phyloP scores from a whole-genome alignment of 2,797 vertebrate species.

The Acipenser oxyrinchus region DNA sequence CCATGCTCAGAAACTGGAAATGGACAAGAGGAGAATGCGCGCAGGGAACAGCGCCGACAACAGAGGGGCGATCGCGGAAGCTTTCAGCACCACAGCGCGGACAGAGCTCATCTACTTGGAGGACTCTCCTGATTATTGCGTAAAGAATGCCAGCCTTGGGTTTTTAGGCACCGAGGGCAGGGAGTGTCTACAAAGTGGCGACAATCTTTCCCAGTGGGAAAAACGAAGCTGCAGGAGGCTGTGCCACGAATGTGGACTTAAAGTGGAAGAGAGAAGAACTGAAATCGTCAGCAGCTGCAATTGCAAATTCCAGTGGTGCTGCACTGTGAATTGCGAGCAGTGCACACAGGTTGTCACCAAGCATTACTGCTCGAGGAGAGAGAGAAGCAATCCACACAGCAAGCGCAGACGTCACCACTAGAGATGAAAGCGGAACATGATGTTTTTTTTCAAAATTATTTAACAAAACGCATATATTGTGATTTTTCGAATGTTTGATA shows the following conservation, averaged over 20 bases:
- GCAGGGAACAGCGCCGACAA: constrained; percentile 85
- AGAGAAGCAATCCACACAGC: constrained; percentile 42
- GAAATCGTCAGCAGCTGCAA: constrained; percentile 84
- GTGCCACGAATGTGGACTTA: constrained; percentile 83
- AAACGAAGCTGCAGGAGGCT: constrained; percentile 75
- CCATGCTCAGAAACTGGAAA: constrained; percentile 79
- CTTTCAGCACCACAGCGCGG: constrained; percentile 62
- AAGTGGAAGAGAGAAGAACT: constrained; percentile 66
- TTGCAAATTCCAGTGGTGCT: constrained; percentile 97
- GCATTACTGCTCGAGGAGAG: constrained; percentile 68
- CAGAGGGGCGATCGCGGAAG: constrained; percentile 58
- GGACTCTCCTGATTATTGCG: constrained; percentile 89
- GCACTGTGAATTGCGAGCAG: constrained; percentile 83
- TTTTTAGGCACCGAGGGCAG: constrained; percentile 81
- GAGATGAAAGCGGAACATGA: constrained; percentile 30
- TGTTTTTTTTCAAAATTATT: not conserved
- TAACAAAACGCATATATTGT: not conserved
- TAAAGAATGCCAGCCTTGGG: constrained; percentile 75
- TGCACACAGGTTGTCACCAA: constrained; percentile 76
- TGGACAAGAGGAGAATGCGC: constrained; percentile 75
- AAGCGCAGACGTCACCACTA: constrained; percentile 45
- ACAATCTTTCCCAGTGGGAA: constrained; percentile 68
- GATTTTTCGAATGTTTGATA: not conserved
- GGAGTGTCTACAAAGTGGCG: constrained; percentile 75
- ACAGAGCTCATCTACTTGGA: constrained; percentile 83